Base-by-base conservation (phyloP, 2,888 invertebrate species). In the Adineta ricciae region DNA sequence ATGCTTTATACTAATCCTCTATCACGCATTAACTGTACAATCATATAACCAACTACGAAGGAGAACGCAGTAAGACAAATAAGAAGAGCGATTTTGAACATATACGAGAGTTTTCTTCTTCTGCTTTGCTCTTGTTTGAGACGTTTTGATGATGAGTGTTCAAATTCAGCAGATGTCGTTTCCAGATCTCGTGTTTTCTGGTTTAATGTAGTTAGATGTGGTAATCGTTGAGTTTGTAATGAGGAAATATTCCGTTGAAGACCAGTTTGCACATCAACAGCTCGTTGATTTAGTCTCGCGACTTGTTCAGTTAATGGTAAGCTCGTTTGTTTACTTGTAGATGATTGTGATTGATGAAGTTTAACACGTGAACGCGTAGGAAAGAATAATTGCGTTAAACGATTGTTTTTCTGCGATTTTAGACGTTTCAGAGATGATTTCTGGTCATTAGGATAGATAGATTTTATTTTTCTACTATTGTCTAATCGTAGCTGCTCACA, bases 181-280 rank as follows among this genome's bases (percentile, higher is more conserved):
- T 64, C 64, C 14, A 64, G 64, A 64, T 64, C 64, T 16, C 64
- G 64, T 32, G 64, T 64, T 64, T 64, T 64, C 27, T 64, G 27
- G 32, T 64, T 64, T 64, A 64, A 27, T 16, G 2, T 32, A 11
- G 64, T 64, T 32, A 64, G 32, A 64, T 64, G 27, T 64, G 27
- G 64, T 64, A 64, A 64, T 32, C 64, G 64, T 64, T 64, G 64
- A 64, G 64, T 64, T 32, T 64, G 64, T 64, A 64, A 64, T 27
- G 64, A 64, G 16, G 64, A 64, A 27, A 64, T 27, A 64, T 32
- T 64, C 3, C 27, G 64, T 64, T 64, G 27, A 32, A 27, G 27
- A 64, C 64, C 27, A 32, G 11, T 64, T 64, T 14, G 8, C 4
- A 64, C 64, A 64, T 64, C 27, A 32, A 27, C 64, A 64, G 64